Evolutionary conservation across 2,888 invertebrate species (phyloP).

Genomic region (Athalia circularis): DNA sequence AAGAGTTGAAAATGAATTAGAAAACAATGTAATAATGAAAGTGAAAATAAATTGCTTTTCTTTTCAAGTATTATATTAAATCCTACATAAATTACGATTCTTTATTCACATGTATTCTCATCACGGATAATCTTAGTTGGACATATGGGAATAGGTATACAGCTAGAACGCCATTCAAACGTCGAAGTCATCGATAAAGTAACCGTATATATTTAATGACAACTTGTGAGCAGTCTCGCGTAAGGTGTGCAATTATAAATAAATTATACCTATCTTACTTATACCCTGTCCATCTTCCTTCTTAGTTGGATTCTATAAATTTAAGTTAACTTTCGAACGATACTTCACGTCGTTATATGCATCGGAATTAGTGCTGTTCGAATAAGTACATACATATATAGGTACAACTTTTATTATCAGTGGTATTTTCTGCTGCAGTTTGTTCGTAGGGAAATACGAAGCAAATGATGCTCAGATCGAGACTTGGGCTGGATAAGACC

Average conservation of each 20-base stretch:
- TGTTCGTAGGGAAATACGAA: slow-evolving; percentile 12
- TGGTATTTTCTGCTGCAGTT: background rate
- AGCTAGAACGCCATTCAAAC: background rate
- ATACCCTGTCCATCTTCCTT: slow-evolving; percentile 28
- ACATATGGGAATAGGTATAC: background rate
- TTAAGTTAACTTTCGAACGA: slow-evolving; percentile 41
- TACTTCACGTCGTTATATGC: slow-evolving; percentile 25
- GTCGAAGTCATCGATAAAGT: background rate
- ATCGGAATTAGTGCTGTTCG: slow-evolving; percentile 9
- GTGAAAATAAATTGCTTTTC: slow-evolving; percentile 44
- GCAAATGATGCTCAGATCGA: slow-evolving; percentile 31
- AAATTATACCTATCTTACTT: slow-evolving; percentile 27
- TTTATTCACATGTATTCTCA: background rate
- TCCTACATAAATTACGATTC: slow-evolving; percentile 6
- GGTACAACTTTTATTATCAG: slow-evolving; percentile 4
- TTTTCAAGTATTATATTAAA: slow-evolving; percentile 9
- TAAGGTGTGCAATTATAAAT: slow-evolving; percentile 28
- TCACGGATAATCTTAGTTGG: background rate
- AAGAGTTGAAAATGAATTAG: background rate
- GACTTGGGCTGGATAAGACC: slow-evolving; percentile 36
- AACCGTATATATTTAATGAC: slow-evolving; percentile 28
- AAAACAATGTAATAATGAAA: slow-evolving; percentile 26
- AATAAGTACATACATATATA: slow-evolving; percentile 3
- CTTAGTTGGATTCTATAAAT: slow-evolving; percentile 29
- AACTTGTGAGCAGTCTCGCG: slow-evolving; percentile 3